Conservation (phyloP, 2,888 invertebrate genomes). For the Rhogogaster chlorosoma region DNA sequence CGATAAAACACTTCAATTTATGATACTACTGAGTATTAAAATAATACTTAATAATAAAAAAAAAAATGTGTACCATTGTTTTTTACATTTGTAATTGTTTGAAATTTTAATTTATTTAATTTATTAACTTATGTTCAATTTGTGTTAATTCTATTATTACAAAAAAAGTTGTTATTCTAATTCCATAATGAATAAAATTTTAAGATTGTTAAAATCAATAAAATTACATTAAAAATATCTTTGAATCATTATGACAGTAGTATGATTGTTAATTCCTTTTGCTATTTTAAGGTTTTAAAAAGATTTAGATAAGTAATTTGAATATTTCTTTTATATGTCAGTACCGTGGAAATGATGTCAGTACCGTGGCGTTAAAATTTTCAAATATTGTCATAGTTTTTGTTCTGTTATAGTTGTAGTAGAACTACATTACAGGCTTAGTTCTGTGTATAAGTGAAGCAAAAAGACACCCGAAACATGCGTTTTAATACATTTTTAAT, state of each 20-base stretch:
- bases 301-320: neutral
- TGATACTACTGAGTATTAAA: too few species aligned
- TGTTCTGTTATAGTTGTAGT: neutral
- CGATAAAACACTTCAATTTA: too few species aligned
- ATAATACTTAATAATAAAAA: too few species aligned
- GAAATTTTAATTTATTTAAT: too few species aligned
- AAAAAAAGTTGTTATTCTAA: too few species aligned
- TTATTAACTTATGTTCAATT: too few species aligned
- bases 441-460: neutral
- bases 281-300: conserved; percentile 11
- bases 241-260: neutral
- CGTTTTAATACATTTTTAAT: neutral
- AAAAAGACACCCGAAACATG: neutral
- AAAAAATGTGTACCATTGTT: too few species aligned
- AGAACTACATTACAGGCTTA: conserved; percentile 3
- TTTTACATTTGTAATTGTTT: too few species aligned
- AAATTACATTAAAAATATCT: neutral
- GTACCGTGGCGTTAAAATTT: conserved; percentile 21
- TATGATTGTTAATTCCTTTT: neutral
- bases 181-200: neutral
- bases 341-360: conserved; percentile 18
- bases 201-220: conserved; percentile 18
- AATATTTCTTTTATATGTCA: conserved; percentile 5
- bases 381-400: conserved; percentile 3
- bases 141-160: too few species aligned